phyloP scores from a whole-genome alignment of 2,113 vertebrate genomes.

The Ciconia stormi region DNA sequence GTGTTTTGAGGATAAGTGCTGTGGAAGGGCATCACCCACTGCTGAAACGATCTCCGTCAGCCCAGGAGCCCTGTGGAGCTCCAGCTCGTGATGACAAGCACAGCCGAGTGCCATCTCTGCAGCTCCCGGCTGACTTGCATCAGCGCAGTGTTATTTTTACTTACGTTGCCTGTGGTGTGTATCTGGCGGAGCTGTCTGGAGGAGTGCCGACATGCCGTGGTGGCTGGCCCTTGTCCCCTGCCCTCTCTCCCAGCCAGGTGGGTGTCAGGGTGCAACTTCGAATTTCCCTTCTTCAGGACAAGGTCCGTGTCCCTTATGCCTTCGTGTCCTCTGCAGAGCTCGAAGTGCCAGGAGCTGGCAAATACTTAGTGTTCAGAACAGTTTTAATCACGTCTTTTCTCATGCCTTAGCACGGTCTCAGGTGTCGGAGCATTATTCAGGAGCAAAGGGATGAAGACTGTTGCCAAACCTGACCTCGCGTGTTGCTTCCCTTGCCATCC shows the following conservation, averaged over 20 bases:
- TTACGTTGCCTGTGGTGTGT: accelerated
- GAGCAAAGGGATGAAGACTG: not conserved
- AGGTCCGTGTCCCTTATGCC: not conserved
- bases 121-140: not conserved
- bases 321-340: not conserved
- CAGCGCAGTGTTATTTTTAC: not conserved
- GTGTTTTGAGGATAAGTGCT: not conserved
- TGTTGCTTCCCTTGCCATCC: too few species aligned
- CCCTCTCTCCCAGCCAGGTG: not conserved
- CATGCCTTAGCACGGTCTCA: accelerated
- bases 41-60: not conserved
- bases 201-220: accelerated
- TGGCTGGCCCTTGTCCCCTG: not conserved
- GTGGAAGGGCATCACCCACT: not conserved
- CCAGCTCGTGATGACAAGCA: accelerated
- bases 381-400: not conserved
- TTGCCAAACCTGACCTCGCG: accelerated
- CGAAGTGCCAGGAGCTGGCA: accelerated
- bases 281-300: not conserved
- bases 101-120: accelerated
- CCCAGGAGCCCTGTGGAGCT: not conserved
- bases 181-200: not conserved
- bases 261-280: not conserved
- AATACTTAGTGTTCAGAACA: not conserved
- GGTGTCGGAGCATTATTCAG: not conserved